These are phyloP conservation scores for Oasisia sp. DNA, from an alignment of 2,888 invertebrate species.

Conservation along the genomic window DNA sequence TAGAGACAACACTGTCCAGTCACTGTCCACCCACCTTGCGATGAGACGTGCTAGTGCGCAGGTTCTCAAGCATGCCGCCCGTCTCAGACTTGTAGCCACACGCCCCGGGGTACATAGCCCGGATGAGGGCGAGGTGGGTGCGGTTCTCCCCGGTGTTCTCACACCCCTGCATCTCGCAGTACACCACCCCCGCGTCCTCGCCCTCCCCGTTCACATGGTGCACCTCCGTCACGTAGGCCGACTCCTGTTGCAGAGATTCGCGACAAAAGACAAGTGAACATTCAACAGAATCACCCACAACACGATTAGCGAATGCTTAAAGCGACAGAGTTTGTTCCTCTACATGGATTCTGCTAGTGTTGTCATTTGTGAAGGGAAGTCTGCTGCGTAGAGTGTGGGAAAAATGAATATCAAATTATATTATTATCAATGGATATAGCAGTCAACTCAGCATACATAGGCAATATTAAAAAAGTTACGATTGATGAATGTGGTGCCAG, in stretches of 20 bases:
- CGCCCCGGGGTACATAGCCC: slow-evolving; percentile 81
- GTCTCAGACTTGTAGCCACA: slow-evolving; percentile 87
- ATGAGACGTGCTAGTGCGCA: slow-evolving; percentile 83
- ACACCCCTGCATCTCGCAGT: slow-evolving; percentile 91
- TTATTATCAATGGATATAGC: too few species aligned
- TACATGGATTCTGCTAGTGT: too few species aligned
- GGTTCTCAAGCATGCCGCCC: slow-evolving; percentile 85
- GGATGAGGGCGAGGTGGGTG: slow-evolving; percentile 74
- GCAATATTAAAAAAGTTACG: too few species aligned
- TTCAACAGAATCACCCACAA: not conserved
- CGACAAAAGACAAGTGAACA: not conserved
- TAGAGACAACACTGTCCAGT: not conserved
- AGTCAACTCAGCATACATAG: too few species aligned
- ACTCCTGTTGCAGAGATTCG: slow-evolving; percentile 71
- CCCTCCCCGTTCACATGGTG: slow-evolving; percentile 90
- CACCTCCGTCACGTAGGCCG: slow-evolving; percentile 88
- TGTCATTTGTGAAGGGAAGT: too few species aligned
- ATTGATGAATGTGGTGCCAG: too few species aligned
- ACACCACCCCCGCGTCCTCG: slow-evolving; percentile 92
- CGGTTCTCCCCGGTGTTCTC: slow-evolving; percentile 84
- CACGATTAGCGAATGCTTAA: not conserved
- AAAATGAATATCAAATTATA: too few species aligned
- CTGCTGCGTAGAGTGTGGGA: too few species aligned
- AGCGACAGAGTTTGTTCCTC: not conserved
- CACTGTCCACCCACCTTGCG: slow-evolving; percentile 74